Base-by-base conservation (phyloP, 2,113 vertebrate genomes). In the Ascaphus truei region DNA sequence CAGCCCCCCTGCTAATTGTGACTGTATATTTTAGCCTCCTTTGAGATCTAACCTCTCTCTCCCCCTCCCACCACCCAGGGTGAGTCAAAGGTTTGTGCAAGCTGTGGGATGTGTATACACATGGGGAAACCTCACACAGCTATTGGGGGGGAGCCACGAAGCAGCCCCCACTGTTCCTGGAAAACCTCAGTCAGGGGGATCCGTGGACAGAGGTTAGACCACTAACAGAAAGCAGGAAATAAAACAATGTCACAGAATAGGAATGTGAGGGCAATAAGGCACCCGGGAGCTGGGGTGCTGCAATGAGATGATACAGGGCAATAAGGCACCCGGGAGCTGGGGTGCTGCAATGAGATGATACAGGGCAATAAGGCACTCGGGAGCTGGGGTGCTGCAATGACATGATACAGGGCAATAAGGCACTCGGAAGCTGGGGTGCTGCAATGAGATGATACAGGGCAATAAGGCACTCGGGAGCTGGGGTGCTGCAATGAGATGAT, bases 41-140 rank as follows among this genome's bases (percentile, higher is more conserved):
- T 51, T 50, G 47, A 37, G 25, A 16, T 47, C 39, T 22, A n/a
- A n/a, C 13, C 25, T 57, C 48, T 33, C 23, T 15, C n/a, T 23
- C 27, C 18, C 18, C 41, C 43, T 62, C 39, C 45, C 47, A n/a
- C 15, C 13, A 20, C 22, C 25, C 11, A 4, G 26, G 15, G 37
- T 67, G 65, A 68, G 48, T 68, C 55, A 51, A 31, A 69, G n/a
- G n/a, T n/a, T n/a, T n/a, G n/a, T n/a, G n/a, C n/a, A 37, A 41
- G 43, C 43, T 59, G 41, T 48, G 39, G 65, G 66, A 50, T 69
- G 39, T 47, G 66, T 59, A 69, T 50, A 59, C 53, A 48, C n/a
- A 33, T 23, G n/a, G 66, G 56, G 43, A 48, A 60, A 50, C 66
- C 45, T 51, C 66, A 59, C 36, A 67, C 48, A 34, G 11, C n/a